These are phyloP conservation scores for Periophthalmus magnuspinnatus DNA, from an alignment of 2,797 vertebrate species.

Conservation along the genomic window DNA sequence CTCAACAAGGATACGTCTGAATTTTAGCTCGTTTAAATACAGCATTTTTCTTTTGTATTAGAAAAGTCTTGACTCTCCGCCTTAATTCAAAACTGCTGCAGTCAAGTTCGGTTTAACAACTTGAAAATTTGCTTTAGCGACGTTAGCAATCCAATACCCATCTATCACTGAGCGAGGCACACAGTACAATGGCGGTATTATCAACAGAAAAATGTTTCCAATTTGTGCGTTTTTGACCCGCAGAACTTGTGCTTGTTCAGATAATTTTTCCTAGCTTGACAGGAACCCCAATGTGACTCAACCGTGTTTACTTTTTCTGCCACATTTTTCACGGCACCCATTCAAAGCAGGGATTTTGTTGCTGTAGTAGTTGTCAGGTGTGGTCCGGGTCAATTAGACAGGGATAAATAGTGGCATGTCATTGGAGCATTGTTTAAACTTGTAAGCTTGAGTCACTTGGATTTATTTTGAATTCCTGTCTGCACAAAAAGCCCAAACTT, in stretches of 20 bases:
- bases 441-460: conserved; percentile 49
- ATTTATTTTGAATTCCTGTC: conserved; percentile 38
- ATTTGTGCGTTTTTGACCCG: conserved; percentile 52
- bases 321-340: conserved; percentile 40
- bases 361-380: conserved; percentile 35
- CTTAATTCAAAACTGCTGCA: conserved; percentile 37
- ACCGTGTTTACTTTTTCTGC: conserved; percentile 61
- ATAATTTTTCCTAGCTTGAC: conserved; percentile 26
- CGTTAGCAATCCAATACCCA: conserved; percentile 39
- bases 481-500: neutral
- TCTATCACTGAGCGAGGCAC: conserved; percentile 16
- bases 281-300: conserved; percentile 50
- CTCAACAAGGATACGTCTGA: too few relatives aligned
- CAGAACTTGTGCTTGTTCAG: conserved; percentile 29
- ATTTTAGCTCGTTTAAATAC: too few relatives aligned
- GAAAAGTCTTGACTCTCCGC: neutral
- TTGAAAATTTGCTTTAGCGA: conserved; percentile 37
- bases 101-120: conserved; percentile 18
- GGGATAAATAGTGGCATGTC: conserved; percentile 37
- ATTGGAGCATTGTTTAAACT: conserved; percentile 60
- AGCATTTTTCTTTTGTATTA: neutral
- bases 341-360: conserved; percentile 19
- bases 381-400: conserved; percentile 41
- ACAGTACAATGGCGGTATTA: conserved; percentile 37
- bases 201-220: conserved; percentile 42